Conservation (phyloP, 2,113 vertebrate species). For the Elephas maximus region DNA sequence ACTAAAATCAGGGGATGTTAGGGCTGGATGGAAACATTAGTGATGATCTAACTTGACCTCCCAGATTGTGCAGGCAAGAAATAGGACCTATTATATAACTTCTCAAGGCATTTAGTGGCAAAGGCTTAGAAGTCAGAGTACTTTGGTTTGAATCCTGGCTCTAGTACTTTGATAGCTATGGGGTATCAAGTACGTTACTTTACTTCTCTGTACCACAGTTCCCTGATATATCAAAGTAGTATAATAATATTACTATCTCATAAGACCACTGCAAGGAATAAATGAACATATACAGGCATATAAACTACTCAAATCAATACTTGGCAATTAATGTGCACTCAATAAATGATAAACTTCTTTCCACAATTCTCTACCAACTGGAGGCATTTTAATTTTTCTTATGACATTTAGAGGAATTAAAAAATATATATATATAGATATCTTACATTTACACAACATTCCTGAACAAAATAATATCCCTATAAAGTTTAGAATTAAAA, state of each 20-base stretch:
- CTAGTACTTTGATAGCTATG: neutral
- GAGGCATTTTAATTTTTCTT: constrained; percentile 33
- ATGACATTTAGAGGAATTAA: constrained; percentile 26
- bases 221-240: neutral
- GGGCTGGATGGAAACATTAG: neutral
- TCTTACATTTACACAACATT: neutral
- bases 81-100: neutral
- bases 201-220: neutral
- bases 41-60: neutral
- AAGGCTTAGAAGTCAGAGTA: neutral
- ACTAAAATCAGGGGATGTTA: neutral
- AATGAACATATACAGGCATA: neutral
- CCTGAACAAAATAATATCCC: neutral
- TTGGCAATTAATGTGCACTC: neutral
- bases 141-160: neutral
- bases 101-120: neutral
- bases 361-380: neutral
- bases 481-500: constrained; percentile 52
- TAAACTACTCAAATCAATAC: neutral
- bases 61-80: constrained; percentile 37
- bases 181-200: neutral
- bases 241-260: neutral
- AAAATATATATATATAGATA: neutral
- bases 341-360: neutral
- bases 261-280: neutral